Percentiles rank a stretch among this genome's conserved stretches.
phyloP scores from a whole-genome alignment of 2,797 vertebrate species.

The Falco cherrug region DNA sequence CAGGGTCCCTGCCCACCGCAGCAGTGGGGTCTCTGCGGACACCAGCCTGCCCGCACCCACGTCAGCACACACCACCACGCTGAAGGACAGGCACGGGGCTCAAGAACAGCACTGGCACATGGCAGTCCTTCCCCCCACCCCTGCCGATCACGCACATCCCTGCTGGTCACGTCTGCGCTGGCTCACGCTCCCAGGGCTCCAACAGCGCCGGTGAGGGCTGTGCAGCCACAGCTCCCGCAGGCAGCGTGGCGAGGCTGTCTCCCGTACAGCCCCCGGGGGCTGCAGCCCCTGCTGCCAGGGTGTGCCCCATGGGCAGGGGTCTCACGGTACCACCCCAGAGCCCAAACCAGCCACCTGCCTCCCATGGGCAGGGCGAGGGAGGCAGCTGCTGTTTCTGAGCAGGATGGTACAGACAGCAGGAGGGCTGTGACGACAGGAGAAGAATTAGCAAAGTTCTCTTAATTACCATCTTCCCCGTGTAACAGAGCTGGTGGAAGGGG shows the following conservation, averaged over 20 bases:
- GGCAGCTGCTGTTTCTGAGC: no score
- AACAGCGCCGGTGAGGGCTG: neutral
- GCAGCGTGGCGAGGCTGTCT: neutral
- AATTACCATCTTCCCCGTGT: neutral
- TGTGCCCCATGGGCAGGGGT: neutral
- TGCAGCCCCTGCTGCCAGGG: neutral
- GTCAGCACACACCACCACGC: fast-evolving
- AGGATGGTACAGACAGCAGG: no score
- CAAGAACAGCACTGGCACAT: neutral
- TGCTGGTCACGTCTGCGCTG: fast-evolving
- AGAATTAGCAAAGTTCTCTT: neutral
- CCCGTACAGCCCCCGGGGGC: fast-evolving
- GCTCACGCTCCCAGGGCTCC: no score
- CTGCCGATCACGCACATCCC: neutral
- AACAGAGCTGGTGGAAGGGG: neutral
- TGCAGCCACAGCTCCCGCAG: neutral
- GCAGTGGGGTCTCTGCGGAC: neutral
- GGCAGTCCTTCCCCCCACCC: neutral
- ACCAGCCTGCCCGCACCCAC: neutral
- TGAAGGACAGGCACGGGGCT: neutral
- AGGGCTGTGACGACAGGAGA: no score
- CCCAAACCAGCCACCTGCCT: neutral
- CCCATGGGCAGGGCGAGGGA: no score
- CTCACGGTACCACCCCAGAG: neutral
- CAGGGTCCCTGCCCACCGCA: fast-evolving